Conservation (phyloP, 2,888 invertebrate genomes). For the Ophioninae sp. region DNA sequence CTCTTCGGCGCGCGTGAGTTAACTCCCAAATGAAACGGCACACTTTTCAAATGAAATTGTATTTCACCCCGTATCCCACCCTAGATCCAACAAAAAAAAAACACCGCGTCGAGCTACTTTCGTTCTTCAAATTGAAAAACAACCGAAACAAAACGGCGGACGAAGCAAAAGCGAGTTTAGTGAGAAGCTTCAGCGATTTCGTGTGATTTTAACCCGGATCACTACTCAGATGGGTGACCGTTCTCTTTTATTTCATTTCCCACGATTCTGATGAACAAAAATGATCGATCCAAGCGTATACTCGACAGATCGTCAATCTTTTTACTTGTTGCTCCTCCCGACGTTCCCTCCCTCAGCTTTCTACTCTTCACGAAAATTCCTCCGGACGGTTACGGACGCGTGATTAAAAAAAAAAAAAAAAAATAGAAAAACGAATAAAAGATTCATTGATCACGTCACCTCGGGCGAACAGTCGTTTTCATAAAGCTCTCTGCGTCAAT, state of each 20-base stretch:
- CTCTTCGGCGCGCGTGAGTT: not conserved
- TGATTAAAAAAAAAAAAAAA: conserved; percentile 18
- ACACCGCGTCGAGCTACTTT: not conserved
- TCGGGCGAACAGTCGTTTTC: conserved; percentile 23
- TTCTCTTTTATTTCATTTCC: not conserved
- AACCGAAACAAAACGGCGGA: not conserved
- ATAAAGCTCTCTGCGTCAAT: conserved; percentile 9
- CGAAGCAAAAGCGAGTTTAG: not conserved
- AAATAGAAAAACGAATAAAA: not conserved
- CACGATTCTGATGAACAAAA: not conserved
- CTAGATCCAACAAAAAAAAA: not conserved
- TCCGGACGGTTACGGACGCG: conserved; percentile 31
- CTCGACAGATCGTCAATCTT: no score
- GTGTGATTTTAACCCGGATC: not conserved
- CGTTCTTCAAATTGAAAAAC: not conserved
- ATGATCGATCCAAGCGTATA: no score
- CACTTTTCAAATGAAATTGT: not conserved
- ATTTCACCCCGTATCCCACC: not conserved
- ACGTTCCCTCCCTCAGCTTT: no score
- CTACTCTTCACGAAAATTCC: conserved; percentile 23
- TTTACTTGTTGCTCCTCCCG: no score
- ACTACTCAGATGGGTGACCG: not conserved
- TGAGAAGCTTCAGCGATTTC: not conserved
- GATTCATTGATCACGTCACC: conserved; percentile 4
- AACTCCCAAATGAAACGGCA: not conserved